These are phyloP conservation scores for Drosophila ezoana DNA, from an alignment of 2,888 invertebrate genomes.

Conservation along the genomic window DNA sequence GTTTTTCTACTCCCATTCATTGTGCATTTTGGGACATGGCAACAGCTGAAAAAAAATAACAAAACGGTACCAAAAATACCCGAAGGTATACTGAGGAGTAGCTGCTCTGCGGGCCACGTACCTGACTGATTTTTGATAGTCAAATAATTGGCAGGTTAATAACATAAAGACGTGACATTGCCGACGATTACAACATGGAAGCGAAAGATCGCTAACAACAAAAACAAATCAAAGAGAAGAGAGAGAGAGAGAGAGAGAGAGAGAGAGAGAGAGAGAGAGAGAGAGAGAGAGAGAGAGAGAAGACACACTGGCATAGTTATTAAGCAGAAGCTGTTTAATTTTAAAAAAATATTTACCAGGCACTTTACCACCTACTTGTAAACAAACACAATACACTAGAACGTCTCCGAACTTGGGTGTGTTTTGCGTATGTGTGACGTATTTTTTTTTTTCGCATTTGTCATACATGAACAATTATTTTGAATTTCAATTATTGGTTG, in stretches of 20 bases:
- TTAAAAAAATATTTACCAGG: conserved; percentile 12
- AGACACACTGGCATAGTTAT: conserved; percentile 27
- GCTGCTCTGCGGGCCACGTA: conserved; percentile 38
- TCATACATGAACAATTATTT: conserved; percentile 31
- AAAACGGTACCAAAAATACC: conserved; percentile 36
- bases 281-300: background rate
- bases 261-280: background rate
- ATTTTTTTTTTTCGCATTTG: conserved; percentile 11
- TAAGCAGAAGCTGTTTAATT: conserved; percentile 13
- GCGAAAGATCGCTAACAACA: conserved; percentile 37
- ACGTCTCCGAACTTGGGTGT: conserved; percentile 6
- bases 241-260: conserved; percentile 1
- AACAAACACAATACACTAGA: conserved; percentile 8
- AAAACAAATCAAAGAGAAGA: conserved; percentile 11
- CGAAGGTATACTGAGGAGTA: conserved; percentile 46
- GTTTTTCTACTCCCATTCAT: conserved; percentile 5
- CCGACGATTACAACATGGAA: conserved; percentile 58
- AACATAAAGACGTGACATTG: conserved; percentile 63
- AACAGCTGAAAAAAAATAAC: conserved; percentile 21
- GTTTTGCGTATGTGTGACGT: conserved; percentile 9
- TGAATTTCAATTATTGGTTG: conserved; percentile 31
- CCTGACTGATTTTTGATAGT: conserved; percentile 54
- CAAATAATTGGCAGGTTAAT: conserved; percentile 72
- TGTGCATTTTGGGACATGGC: conserved; percentile 41
- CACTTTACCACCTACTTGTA: conserved; percentile 11